Conservation (phyloP, 2,888 invertebrate species). For the Drosophila neotestacea region DNA sequence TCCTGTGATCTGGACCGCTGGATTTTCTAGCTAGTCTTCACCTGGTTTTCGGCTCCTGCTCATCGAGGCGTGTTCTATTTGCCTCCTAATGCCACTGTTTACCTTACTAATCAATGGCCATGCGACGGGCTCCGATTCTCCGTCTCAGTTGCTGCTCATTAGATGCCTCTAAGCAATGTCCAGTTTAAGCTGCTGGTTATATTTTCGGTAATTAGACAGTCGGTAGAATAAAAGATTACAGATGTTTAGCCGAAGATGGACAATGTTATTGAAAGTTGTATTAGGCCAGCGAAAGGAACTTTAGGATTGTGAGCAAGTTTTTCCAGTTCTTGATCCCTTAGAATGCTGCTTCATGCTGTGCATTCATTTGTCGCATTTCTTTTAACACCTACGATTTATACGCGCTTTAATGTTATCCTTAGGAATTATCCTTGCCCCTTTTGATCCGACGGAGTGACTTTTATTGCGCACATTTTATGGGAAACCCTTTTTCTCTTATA, state of each 20-base stretch:
- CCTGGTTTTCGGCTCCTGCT: not conserved
- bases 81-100: conserved; percentile 54
- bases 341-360: conserved; percentile 2
- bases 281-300: not conserved
- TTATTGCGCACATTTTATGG: conserved; percentile 50
- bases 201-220: conserved; percentile 41
- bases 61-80: conserved; percentile 61
- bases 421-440: conserved; percentile 14
- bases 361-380: conserved; percentile 45
- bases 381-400: conserved; percentile 68
- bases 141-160: conserved; percentile 41
- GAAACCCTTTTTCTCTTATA: conserved; percentile 42
- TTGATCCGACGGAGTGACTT: conserved; percentile 39
- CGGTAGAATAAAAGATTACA: conserved; percentile 26
- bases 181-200: conserved; percentile 21
- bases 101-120: conserved; percentile 56
- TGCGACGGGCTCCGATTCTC: conserved; percentile 26
- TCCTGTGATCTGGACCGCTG: conserved; percentile 31
- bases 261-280: conserved; percentile 1
- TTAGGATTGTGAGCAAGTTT: not conserved
- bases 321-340: not conserved
- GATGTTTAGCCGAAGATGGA: conserved; percentile 1
- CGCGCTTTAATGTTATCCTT: conserved; percentile 27
- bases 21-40: not conserved
- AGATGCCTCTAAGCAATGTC: conserved; percentile 20